phyloP scores from a whole-genome alignment of 2,113 vertebrate species.

The Prinia subflava region DNA sequence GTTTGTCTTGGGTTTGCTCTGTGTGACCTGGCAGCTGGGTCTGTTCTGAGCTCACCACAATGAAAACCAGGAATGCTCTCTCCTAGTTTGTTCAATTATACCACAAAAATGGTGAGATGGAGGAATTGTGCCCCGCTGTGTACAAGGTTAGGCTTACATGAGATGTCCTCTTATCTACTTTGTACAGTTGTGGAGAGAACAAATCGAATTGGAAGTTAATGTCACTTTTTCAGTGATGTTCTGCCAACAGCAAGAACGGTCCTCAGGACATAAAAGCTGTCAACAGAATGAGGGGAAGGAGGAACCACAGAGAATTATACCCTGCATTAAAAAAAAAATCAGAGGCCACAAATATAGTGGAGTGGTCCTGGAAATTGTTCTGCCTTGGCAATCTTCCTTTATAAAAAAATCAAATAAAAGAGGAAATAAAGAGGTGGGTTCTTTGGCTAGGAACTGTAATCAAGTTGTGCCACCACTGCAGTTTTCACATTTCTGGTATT shows the following conservation, averaged over 20 bases:
- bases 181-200: neutral
- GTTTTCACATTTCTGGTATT: neutral
- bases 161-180: neutral
- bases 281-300: neutral
- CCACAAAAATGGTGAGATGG: neutral
- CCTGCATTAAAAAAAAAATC: neutral
- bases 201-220: neutral
- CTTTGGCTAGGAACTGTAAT: neutral
- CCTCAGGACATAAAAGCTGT: neutral
- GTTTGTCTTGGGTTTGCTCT: neutral
- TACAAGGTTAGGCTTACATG: neutral
- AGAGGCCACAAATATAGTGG: neutral
- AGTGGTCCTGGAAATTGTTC: neutral
- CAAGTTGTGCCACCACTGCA: slow-evolving; percentile 53
- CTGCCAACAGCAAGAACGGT: neutral
- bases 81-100: neutral
- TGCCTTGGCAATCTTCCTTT: neutral
- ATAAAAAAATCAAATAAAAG: neutral
- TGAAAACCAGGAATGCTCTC: neutral
- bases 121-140: neutral
- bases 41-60: neutral
- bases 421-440: neutral
- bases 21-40: neutral
- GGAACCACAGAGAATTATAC: neutral
- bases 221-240: neutral